Conservation (phyloP, 2,888 invertebrate genomes). For the Apodemia zela region DNA sequence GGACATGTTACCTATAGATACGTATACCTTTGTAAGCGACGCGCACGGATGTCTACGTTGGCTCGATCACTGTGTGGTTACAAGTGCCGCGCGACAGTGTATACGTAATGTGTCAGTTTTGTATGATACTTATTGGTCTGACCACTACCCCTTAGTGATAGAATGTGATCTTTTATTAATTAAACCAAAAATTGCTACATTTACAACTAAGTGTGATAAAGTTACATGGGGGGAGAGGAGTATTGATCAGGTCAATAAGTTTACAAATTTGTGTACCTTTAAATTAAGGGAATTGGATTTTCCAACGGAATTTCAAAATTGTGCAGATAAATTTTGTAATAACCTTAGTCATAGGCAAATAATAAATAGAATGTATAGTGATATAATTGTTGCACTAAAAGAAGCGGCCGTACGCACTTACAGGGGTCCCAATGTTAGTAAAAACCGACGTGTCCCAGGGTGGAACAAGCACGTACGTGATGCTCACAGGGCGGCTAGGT, state of each 20-base stretch:
- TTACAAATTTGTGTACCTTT: background rate
- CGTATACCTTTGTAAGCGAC: conserved; percentile 31
- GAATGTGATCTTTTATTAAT: conserved; percentile 26
- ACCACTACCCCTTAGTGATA: conserved; percentile 29
- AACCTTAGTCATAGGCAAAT: background rate
- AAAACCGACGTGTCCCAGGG: too few relatives aligned
- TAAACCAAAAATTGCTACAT: conserved; percentile 16
- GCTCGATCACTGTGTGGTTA: conserved; percentile 31
- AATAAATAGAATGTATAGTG: background rate
- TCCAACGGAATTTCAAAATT: background rate
- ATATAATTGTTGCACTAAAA: background rate
- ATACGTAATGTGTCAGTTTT: conserved; percentile 22
- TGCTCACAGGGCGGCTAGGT: too few relatives aligned
- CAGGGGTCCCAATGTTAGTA: background rate
- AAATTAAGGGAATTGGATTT: background rate
- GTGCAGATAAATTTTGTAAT: background rate
- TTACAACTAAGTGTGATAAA: conserved; percentile 9
- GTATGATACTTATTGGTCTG: conserved; percentile 29
- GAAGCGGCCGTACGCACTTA: background rate
- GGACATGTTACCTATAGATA: conserved; percentile 22
- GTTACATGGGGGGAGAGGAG: conserved; percentile 23
- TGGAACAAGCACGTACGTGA: too few relatives aligned
- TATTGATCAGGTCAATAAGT: background rate
- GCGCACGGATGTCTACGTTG: conserved; percentile 30
- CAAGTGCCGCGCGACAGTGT: conserved; percentile 21